Percentiles rank a stretch among this genome's conserved stretches.
Evolutionary conservation across 1,140 invertebrate genomes (phyloP).

Genomic region (Phthorimaea operculella): DNA sequence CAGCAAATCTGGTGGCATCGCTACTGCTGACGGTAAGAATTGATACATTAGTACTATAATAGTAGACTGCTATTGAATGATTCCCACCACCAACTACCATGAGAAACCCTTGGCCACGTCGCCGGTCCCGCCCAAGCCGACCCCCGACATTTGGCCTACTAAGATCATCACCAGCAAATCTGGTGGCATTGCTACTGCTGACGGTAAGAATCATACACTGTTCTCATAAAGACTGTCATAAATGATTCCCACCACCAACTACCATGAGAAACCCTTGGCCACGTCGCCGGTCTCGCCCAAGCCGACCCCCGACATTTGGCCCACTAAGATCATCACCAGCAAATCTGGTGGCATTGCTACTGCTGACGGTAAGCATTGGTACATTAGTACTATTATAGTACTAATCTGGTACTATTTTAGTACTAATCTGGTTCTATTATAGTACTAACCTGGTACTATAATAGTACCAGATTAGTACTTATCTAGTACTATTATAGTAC

Average conservation of each 20-base stretch:
- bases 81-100: slow-evolving; percentile 62
- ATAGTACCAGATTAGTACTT: too few species aligned
- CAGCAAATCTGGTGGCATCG: slow-evolving; percentile 66
- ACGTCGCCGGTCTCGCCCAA: slow-evolving; percentile 61
- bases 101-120: slow-evolving; percentile 64
- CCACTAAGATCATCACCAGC: slow-evolving; percentile 61
- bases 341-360: slow-evolving; percentile 67
- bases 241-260: slow-evolving; percentile 60
- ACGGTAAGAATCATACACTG: too few species aligned
- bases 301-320: slow-evolving; percentile 59
- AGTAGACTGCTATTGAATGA: too few species aligned
- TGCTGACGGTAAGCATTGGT: slow-evolving; percentile 59
- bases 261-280: slow-evolving; percentile 63
- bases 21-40: slow-evolving; percentile 63
- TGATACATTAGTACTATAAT: too few species aligned
- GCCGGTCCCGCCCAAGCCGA: slow-evolving; percentile 57
- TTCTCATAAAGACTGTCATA: slow-evolving; percentile 57
- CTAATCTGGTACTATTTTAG: too few species aligned
- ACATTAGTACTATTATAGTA: too few species aligned
- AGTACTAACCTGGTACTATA: too few species aligned
- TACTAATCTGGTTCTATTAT: too few species aligned
- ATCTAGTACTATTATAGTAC: too few species aligned
- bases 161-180: slow-evolving; percentile 66
- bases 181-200: slow-evolving; percentile 65
- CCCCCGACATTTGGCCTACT: slow-evolving; percentile 58